Evolutionary conservation across 2,797 vertebrate species (phyloP).

Genomic region (Heterohyrax brucei): DNA sequence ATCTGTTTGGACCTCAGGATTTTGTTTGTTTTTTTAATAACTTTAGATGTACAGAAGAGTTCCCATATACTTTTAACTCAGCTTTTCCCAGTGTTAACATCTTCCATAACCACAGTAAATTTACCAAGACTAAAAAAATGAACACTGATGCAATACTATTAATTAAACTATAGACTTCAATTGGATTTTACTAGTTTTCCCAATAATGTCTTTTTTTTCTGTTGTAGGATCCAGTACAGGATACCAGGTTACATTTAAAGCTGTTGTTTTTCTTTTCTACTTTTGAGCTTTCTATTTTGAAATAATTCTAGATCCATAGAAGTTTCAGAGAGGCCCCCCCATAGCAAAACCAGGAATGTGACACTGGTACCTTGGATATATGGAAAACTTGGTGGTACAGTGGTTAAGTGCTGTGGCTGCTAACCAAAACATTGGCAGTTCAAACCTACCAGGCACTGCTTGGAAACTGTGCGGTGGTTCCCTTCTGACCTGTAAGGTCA

Average conservation of each 20-base stretch:
- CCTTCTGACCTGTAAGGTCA: no score
- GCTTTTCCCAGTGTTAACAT: neutral
- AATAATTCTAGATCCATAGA: slow-evolving; percentile 12
- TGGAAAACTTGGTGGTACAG: no score
- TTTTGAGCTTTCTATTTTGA: neutral
- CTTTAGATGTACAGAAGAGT: neutral
- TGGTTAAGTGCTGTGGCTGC: no score
- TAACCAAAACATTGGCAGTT: no score
- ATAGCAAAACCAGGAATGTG: neutral
- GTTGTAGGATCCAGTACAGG: slow-evolving; percentile 32
- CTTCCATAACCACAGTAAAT: neutral
- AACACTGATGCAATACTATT: slow-evolving; percentile 34
- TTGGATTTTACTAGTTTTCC: neutral
- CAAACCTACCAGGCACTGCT: no score
- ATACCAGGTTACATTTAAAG: slow-evolving; percentile 23
- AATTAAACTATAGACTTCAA: neutral
- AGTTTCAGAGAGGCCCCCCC: neutral
- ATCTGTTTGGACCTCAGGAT: neutral
- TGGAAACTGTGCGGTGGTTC: no score
- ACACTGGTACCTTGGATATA: neutral
- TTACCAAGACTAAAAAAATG: slow-evolving; percentile 66
- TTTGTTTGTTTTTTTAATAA: neutral
- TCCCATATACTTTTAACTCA: neutral
- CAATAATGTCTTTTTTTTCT: neutral
- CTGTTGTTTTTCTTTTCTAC: neutral